Conservation (phyloP, 1,140 invertebrate genomes). For the Drosophila biarmipes region DNA sequence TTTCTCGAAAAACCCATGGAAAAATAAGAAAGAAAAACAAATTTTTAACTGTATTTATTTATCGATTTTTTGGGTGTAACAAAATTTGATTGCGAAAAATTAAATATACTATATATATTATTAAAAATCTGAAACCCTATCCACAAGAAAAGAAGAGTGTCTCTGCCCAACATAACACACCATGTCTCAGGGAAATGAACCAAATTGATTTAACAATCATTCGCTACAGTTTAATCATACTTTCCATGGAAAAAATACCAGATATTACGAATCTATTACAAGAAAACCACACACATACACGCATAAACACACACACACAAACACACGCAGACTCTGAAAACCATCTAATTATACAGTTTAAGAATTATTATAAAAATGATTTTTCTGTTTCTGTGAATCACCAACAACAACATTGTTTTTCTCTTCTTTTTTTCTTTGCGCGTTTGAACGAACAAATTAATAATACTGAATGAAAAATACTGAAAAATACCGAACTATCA, state of each 20-base stretch:
- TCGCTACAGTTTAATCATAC: slow-evolving; percentile 39
- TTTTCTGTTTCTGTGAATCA: slow-evolving; percentile 84
- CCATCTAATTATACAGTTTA: slow-evolving; percentile 76
- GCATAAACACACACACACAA: slow-evolving; percentile 24
- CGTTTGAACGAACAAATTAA: slow-evolving; percentile 72
- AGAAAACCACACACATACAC: slow-evolving; percentile 30
- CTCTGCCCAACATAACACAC: slow-evolving; percentile 7
- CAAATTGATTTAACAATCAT: slow-evolving; percentile 25
- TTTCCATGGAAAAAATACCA: slow-evolving; percentile 38
- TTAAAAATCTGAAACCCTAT: not conserved
- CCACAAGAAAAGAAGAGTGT: slow-evolving; percentile 10
- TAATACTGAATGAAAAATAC: slow-evolving; percentile 30
- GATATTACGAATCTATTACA: slow-evolving; percentile 36
- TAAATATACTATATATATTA: slow-evolving; percentile 19
- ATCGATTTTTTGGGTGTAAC: slow-evolving; percentile 77
- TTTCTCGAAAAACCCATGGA: slow-evolving; percentile 30
- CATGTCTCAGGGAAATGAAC: slow-evolving; percentile 29
- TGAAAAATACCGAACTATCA: slow-evolving; percentile 31
- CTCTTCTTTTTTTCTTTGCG: slow-evolving; percentile 84
- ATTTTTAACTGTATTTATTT: slow-evolving; percentile 32
- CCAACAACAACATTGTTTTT: slow-evolving; percentile 84
- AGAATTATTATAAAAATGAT: slow-evolving; percentile 82
- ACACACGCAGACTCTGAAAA: slow-evolving; percentile 49
- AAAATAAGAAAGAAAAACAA: slow-evolving; percentile 26
- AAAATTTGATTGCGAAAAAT: slow-evolving; percentile 71